These are phyloP conservation scores for Micromesistius poutassou DNA, from an alignment of 2,797 vertebrate genomes.

Conservation along the genomic window DNA sequence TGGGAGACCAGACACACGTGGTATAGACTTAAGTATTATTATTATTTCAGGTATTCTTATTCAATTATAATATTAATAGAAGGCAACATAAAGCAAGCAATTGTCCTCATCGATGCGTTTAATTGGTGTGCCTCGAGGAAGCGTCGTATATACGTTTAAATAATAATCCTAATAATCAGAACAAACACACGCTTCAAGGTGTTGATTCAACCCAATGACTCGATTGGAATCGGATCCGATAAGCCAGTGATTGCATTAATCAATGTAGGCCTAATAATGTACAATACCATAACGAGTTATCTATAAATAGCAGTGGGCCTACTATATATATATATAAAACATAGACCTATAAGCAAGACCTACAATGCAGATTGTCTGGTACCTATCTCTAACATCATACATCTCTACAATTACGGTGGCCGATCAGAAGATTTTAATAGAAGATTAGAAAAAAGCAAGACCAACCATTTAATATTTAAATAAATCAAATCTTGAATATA, in stretches of 20 bases:
- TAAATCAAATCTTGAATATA: background rate
- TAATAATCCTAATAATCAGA: background rate
- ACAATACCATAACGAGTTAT: background rate
- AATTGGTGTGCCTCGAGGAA: background rate
- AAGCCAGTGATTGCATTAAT: background rate
- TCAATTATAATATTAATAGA: background rate
- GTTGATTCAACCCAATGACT: too few relatives aligned
- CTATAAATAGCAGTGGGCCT: background rate
- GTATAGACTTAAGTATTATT: background rate
- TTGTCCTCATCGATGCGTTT: background rate
- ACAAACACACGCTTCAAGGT: background rate
- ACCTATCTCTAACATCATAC: too few relatives aligned
- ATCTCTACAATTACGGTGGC: background rate
- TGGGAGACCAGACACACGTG: too few relatives aligned
- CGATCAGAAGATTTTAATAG: background rate
- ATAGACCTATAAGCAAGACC: too few relatives aligned
- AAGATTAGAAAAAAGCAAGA: background rate
- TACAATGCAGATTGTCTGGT: too few relatives aligned
- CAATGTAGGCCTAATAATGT: background rate
- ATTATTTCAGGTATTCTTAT: background rate
- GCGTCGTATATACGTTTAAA: background rate
- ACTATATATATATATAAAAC: too few relatives aligned
- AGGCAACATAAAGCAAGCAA: background rate
- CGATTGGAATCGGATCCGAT: background rate
- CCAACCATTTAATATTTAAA: background rate